Evolutionary conservation across 1,140 invertebrate species (phyloP).

Genomic region (Bemisia tabaci): DNA sequence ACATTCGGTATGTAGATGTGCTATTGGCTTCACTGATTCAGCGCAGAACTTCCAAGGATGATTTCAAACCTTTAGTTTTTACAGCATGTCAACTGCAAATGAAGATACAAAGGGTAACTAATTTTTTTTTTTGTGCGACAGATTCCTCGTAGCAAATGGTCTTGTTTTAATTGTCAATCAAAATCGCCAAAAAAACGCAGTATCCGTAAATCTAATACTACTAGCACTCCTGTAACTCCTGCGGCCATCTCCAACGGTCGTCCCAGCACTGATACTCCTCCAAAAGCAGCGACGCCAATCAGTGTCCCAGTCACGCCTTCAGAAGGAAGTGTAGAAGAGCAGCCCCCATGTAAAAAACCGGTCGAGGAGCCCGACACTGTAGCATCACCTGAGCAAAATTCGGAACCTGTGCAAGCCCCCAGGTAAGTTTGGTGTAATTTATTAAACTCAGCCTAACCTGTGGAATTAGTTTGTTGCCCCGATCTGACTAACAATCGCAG

Average conservation of each 20-base stretch:
- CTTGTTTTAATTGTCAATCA: slow-evolving; percentile 63
- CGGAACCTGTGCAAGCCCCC: slow-evolving; percentile 24
- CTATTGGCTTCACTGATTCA: too few relatives aligned
- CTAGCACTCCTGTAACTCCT: slow-evolving; percentile 9
- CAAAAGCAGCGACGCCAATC: not conserved
- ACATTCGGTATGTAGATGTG: too few relatives aligned
- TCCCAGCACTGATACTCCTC: not conserved
- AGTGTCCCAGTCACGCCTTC: not conserved
- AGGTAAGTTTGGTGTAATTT: too few relatives aligned
- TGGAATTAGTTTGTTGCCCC: too few relatives aligned
- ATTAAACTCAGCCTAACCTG: too few relatives aligned
- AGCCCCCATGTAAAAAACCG: not conserved
- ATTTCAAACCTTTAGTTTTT: too few relatives aligned
- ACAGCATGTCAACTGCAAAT: too few relatives aligned
- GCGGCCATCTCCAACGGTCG: slow-evolving; percentile 12
- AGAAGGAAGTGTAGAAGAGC: too few relatives aligned
- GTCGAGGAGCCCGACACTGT: slow-evolving; percentile 15
- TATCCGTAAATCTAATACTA: slow-evolving; percentile 6
- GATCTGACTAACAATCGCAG: too few relatives aligned
- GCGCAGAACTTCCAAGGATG: too few relatives aligned
- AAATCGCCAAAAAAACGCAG: slow-evolving; percentile 56
- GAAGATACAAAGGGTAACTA: too few relatives aligned
- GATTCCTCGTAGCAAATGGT: slow-evolving; percentile 75
- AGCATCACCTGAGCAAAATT: slow-evolving; percentile 22
- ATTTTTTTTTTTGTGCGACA: slow-evolving; percentile 22